Base-by-base conservation (phyloP, 2,797 vertebrate genomes). In the Manis pentadactyla region DNA sequence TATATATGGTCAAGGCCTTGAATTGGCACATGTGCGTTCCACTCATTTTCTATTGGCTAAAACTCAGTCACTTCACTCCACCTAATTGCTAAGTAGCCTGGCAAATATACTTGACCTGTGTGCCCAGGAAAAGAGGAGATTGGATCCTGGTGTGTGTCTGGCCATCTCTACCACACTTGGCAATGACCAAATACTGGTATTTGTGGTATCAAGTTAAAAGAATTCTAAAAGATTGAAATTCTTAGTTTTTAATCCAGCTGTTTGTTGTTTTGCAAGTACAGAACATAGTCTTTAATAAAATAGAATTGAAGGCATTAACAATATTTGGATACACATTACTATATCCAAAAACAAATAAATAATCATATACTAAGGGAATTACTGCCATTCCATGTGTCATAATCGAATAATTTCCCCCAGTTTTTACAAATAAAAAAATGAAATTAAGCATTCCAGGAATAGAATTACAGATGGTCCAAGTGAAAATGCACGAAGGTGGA, bases 391-490 rank as follows among this genome's bases (percentile, higher is more conserved):
- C 15, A 19, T 92, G 78, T 82, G 95, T 94, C 66, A 93, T 85
- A 96, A 96, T 46, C 73, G 37, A 95, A 89, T 96, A 94, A 86
- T 79, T 82, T 75, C 10, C 63, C 51, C 51, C 1, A 93, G 81
- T 84, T 97, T 97, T 92, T 94, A 85, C 42, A 96, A 97, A 90
- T 90, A 68, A 57, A 97, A 94, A 97, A 94, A 97, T 92, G 90
- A 78, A 98, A 97, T 97, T 94, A 98, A 98, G 97, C 97, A 96
- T 97, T 97, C 88, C 85, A 97, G 96, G 98, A 98, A 98, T 96
- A 98, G 98, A 97, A 97, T 98, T 98, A 97, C 97, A 98, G 98
- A 98, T 98, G 97, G 97, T 96, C 46, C 57, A 97, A 96, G 98
- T 98, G 94, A 96, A 98, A 98, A 97, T 86, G 87, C 97, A 97